Evolutionary conservation across 2,797 vertebrate species (phyloP).

Genomic region (Lemur catta): DNA sequence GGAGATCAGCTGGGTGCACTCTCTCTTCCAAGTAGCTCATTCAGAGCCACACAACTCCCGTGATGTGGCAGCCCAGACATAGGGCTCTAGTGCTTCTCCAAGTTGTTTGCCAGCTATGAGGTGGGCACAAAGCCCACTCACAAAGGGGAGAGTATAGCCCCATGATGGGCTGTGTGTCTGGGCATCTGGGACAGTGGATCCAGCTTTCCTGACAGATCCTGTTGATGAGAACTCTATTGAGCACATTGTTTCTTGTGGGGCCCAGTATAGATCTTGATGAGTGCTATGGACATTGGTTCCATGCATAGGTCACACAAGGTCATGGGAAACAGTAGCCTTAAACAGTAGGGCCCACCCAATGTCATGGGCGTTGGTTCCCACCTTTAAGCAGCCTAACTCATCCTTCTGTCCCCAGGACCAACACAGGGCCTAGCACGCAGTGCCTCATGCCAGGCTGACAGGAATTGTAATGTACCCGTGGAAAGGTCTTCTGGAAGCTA

Average conservation of each 20-base stretch:
- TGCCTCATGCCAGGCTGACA: neutral
- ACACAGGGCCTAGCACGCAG: neutral
- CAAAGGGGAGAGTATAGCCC: neutral
- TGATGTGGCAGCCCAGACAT: neutral
- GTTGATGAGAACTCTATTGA: neutral
- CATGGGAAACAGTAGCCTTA: neutral
- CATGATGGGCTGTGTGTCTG: neutral
- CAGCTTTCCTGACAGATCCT: neutral
- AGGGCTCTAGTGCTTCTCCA: neutral
- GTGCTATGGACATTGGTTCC: neutral
- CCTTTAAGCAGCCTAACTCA: neutral
- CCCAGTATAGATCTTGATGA: neutral
- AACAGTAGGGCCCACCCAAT: neutral
- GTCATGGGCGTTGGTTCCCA: neutral
- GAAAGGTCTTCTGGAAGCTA: neutral
- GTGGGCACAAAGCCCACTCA: neutral
- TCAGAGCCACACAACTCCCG: neutral
- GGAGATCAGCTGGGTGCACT: neutral
- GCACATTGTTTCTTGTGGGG: neutral
- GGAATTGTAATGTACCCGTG: neutral
- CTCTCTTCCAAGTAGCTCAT: neutral
- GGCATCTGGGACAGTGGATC: neutral
- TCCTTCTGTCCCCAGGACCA: neutral
- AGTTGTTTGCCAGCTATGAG: neutral
- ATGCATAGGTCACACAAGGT: neutral